Base-by-base conservation (phyloP, 2,113 vertebrate genomes). In the Solea solea region DNA sequence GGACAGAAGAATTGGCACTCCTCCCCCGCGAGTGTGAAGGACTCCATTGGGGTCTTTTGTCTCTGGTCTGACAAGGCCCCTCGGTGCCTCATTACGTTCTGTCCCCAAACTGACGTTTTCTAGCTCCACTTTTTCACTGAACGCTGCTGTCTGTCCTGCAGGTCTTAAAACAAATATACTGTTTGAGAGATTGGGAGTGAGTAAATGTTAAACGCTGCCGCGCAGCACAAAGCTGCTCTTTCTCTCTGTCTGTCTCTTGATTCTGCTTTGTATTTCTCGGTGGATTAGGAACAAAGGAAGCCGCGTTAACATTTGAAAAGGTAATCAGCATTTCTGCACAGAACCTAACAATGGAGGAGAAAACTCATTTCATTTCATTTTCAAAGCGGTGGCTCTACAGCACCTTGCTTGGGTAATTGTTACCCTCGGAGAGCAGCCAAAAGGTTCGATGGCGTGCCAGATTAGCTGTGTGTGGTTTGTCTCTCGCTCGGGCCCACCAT, bases 401-500 rank as follows among this genome's bases (percentile, higher is more conserved):
- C 73, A 86, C 83, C 80, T 82, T 80, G 71, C 83, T 75, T 69
- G 69, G 7, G 78, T 90, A 88, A 91, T 89, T 88, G 87, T 87
- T 80, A 76, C 80, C 81, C 78, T 89, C 65, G 9, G 83, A 86
- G 76, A 81, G 73, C 80, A 74, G 80, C 88, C 80, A 85, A 82
- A 65, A 72, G 69, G 75, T 81, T 78, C 76, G 84, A 91, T 81
- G 53, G 50, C 0, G 50, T 69, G 91, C 90, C 91, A 91, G 89
- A 84, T 86, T 82, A 88, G 75, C 80, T 80, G 84, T 75, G 75
- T 85, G 87, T 77, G 81, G 78, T 86, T 87, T 82, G 85, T 87
- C 84, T 90, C 86, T 86, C 78, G 65, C 74, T 78, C 56, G 67
- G 73, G 78, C 84, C 76, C 85, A 83, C 87, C 89, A 83, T 76